These are phyloP conservation scores for Otolemur garnettii DNA, from an alignment of 2,113 vertebrate genomes.

Conservation along the genomic window DNA sequence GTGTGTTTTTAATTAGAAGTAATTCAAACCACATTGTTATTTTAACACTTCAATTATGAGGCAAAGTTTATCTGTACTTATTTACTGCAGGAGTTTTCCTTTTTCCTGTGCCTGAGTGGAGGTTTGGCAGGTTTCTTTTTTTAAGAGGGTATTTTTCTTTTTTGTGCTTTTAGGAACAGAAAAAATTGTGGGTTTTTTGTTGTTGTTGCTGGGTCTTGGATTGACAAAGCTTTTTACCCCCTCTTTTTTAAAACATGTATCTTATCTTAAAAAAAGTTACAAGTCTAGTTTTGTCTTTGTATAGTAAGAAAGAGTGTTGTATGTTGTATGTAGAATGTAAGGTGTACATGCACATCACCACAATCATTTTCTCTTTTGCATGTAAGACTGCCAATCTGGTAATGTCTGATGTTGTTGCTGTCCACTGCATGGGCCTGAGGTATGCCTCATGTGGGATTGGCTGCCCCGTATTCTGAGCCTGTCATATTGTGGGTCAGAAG, in stretches of 20 bases:
- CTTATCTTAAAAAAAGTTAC: conserved; percentile 38
- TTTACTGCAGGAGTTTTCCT: neutral
- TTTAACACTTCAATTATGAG: conserved; percentile 24
- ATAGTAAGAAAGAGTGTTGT: neutral
- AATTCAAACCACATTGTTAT: neutral
- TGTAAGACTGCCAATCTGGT: neutral
- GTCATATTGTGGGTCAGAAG: neutral
- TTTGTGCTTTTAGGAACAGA: conserved; percentile 39
- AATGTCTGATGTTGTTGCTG: neutral
- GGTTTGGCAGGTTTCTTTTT: neutral
- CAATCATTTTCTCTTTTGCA: neutral
- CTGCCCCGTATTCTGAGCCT: neutral
- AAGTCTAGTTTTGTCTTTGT: neutral
- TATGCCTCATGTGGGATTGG: neutral
- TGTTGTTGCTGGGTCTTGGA: neutral
- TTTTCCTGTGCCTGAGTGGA: neutral
- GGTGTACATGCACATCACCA: neutral
- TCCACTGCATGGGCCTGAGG: neutral
- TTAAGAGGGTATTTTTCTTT: neutral
- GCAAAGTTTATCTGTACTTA: conserved; percentile 19
- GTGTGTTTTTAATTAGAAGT: conserved; percentile 46
- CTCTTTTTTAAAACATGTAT: neutral
- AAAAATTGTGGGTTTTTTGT: conserved; percentile 52
- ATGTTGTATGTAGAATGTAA: conserved; percentile 9
- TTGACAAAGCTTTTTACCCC: conserved; percentile 52